These are phyloP conservation scores for Drosophila setifemur DNA, from an alignment of 1,140 invertebrate species.

Conservation along the genomic window DNA sequence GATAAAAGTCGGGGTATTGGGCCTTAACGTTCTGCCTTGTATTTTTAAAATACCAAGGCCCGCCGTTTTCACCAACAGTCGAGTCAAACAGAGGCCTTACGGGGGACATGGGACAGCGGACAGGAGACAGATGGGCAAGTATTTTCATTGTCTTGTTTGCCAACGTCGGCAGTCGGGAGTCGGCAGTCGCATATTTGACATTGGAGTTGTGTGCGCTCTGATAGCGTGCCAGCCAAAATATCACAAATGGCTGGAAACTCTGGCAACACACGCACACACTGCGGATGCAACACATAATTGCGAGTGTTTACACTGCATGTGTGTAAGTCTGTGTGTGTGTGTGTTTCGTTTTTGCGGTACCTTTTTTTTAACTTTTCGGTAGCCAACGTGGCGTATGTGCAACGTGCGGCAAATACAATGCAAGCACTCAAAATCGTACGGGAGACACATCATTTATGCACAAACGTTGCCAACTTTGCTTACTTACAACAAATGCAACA, in stretches of 20 bases:
- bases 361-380: constrained; percentile 23
- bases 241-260: constrained; percentile 72
- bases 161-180: constrained; percentile 55
- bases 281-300: constrained; percentile 56
- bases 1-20: too few relatives aligned
- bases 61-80: constrained; percentile 37
- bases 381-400: constrained; percentile 67
- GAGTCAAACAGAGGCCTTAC: constrained; percentile 9
- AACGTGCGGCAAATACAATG: constrained; percentile 68
- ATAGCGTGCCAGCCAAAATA: constrained; percentile 74
- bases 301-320: constrained; percentile 61
- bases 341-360: constrained; percentile 26
- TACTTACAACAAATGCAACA: constrained; percentile 57
- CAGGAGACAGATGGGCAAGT: constrained; percentile 55
- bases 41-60: constrained; percentile 60
- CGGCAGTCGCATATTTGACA: constrained; percentile 73
- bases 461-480: constrained; percentile 72
- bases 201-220: constrained; percentile 69
- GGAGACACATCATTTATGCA: constrained; percentile 69
- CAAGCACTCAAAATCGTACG: constrained; percentile 18
- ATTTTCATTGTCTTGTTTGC: constrained; percentile 80
- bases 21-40: constrained; percentile 35
- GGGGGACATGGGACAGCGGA: not conserved
- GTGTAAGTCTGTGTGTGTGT: constrained; percentile 47
- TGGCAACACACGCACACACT: constrained; percentile 23